These are phyloP conservation scores for Spinus pinus DNA, from an alignment of 2,797 vertebrate genomes.

Conservation along the genomic window DNA sequence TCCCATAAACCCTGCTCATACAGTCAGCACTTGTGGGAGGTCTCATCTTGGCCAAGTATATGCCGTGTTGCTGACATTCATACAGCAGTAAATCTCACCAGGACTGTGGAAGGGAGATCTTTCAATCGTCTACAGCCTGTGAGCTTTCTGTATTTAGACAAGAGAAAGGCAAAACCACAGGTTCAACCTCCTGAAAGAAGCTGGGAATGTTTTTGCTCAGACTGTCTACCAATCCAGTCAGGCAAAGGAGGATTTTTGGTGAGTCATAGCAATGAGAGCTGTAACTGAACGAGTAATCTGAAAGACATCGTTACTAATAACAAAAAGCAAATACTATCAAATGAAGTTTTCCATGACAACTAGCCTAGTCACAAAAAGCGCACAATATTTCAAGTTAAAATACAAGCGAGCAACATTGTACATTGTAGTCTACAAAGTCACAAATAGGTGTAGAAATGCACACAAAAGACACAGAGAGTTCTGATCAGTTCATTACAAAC, in stretches of 20 bases:
- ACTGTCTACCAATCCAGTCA: not conserved
- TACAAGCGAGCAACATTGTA: not conserved
- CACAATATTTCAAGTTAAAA: not conserved
- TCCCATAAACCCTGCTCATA: not conserved
- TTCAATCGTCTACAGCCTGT: accelerated
- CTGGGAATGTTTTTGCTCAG: not conserved
- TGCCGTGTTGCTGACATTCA: not conserved
- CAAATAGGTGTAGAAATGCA: accelerated
- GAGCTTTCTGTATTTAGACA: not conserved
- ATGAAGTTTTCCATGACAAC: not conserved
- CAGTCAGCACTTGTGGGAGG: not conserved
- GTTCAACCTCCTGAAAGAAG: not conserved
- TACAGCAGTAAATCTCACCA: not conserved
- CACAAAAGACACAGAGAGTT: not conserved
- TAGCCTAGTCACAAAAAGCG: not conserved
- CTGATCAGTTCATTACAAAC: not conserved
- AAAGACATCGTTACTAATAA: not conserved
- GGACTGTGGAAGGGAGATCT: not conserved
- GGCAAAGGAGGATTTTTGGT: not conserved
- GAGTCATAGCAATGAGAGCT: not conserved
- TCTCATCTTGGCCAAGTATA: not conserved
- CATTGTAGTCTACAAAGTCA: not conserved
- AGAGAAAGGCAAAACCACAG: not conserved
- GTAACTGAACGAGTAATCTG: not conserved
- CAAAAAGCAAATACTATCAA: not conserved